Evolutionary conservation across 2,888 invertebrate species (phyloP).

Genomic region (Chymomyza caudatula): DNA sequence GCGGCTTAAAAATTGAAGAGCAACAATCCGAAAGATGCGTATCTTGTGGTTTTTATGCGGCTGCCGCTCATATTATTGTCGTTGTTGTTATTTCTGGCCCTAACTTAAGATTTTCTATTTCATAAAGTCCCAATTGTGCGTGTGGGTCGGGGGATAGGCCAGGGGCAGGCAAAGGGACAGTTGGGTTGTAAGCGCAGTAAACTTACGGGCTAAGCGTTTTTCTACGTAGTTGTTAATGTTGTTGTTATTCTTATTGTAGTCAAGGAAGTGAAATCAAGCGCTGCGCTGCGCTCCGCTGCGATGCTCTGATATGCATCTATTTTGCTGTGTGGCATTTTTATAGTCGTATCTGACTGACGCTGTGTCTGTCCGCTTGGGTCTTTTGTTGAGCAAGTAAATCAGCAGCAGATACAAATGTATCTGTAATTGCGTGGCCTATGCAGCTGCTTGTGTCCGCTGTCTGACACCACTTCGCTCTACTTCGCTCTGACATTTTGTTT

Average conservation of each 20-base stretch:
- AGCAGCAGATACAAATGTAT: constrained; percentile 43
- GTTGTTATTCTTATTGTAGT: background rate
- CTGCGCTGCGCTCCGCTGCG: no score
- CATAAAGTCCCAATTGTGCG: constrained; percentile 39
- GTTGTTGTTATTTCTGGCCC: background rate
- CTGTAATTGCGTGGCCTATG: constrained; percentile 39
- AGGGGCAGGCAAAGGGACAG: background rate
- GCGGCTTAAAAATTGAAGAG: constrained; percentile 40
- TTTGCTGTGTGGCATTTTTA: constrained; percentile 50
- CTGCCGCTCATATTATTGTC: constrained; percentile 31
- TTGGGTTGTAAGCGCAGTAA: background rate
- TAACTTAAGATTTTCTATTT: constrained; percentile 47
- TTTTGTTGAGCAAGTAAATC: constrained; percentile 35
- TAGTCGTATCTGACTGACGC: constrained; percentile 31
- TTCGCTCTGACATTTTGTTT: constrained; percentile 53
- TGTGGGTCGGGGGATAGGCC: background rate
- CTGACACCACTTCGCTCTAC: background rate
- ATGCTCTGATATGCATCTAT: constrained; percentile 57
- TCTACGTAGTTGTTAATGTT: constrained; percentile 21
- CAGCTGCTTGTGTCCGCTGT: constrained; percentile 21
- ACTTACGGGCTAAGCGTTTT: constrained; percentile 26
- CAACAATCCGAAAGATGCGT: constrained; percentile 56
- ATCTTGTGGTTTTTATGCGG: constrained; percentile 52
- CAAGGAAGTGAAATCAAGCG: constrained; percentile 2
- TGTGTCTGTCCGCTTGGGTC: constrained; percentile 9